Conservation (phyloP, 2,113 vertebrate species). For the Gavia stellata region DNA sequence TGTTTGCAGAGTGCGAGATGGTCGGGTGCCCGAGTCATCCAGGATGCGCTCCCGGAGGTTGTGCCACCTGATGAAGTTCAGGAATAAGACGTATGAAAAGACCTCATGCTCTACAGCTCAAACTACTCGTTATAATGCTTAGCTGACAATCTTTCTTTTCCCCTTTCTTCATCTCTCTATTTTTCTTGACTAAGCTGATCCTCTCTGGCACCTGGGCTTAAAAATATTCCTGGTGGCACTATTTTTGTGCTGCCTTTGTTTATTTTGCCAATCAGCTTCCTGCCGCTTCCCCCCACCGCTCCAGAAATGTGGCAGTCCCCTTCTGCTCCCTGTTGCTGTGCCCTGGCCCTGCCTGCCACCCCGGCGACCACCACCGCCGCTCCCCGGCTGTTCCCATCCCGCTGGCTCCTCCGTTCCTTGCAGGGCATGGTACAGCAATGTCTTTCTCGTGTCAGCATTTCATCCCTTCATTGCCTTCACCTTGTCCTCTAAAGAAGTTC, state of each 20-base stretch:
- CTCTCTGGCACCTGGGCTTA: not conserved
- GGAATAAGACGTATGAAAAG: not conserved
- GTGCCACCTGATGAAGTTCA: not conserved
- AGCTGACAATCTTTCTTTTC: not conserved
- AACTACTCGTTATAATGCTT: not conserved
- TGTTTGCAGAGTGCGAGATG: not conserved
- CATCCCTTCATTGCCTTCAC: not conserved
- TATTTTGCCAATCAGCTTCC: not conserved
- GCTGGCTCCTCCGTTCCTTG: not conserved
- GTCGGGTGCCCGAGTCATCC: accelerated
- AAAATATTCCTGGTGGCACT: not conserved
- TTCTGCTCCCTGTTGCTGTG: not conserved
- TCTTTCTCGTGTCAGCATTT: not conserved
- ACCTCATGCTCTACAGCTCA: not conserved
- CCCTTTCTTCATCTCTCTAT: not conserved
- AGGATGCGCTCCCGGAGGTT: not conserved
- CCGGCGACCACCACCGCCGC: not conserved
- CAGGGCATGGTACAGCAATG: accelerated
- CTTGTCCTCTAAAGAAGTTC: not conserved
- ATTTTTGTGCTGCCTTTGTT: not conserved
- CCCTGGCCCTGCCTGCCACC: not conserved
- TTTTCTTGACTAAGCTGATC: not conserved
- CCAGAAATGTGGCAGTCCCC: not conserved
- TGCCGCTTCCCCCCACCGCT: not conserved
- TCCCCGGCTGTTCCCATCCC: not conserved